Percentiles rank a stretch among this genome's conserved stretches.
phyloP scores from a whole-genome alignment of 2,888 invertebrate species.

The Machimus rusticus region DNA sequence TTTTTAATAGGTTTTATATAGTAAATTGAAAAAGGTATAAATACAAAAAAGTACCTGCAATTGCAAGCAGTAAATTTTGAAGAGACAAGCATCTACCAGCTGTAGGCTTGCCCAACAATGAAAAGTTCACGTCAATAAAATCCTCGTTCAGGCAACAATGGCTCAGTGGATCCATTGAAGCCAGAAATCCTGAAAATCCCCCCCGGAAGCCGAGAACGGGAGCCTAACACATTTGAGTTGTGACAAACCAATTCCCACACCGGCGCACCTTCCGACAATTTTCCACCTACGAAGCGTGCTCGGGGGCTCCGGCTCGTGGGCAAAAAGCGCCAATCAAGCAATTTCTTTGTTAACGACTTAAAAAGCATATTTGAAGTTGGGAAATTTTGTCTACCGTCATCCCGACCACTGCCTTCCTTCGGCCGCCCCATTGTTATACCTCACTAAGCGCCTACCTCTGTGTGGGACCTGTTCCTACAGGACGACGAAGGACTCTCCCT shows the following conservation, averaged over 20 bases:
- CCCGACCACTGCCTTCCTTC: slow-evolving; percentile 21
- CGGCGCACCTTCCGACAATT: slow-evolving; percentile 29
- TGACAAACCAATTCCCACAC: slow-evolving; percentile 29
- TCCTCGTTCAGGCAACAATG: slow-evolving; percentile 13
- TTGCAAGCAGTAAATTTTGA: neutral
- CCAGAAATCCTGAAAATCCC: slow-evolving; percentile 19
- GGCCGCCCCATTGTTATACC: slow-evolving; percentile 14
- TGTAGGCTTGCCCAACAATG: neutral
- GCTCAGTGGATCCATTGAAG: neutral
- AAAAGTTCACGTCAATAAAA: slow-evolving; percentile 1
- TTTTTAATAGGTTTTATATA: neutral
- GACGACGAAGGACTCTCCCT: neutral
- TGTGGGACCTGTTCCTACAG: neutral
- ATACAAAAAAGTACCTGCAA: neutral
- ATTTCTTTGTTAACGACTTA: slow-evolving; percentile 49
- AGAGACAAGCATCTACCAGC: neutral
- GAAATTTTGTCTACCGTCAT: slow-evolving; percentile 42
- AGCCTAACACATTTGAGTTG: neutral
- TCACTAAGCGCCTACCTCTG: slow-evolving; percentile 41
- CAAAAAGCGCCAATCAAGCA: slow-evolving; percentile 48
- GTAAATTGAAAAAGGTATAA: neutral
- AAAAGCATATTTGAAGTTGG: slow-evolving; percentile 45
- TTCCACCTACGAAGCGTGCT: slow-evolving; percentile 37
- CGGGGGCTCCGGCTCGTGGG: slow-evolving; percentile 7
- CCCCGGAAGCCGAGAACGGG: neutral